Percentiles rank a stretch among this genome's conserved stretches.
Conservation (phyloP, 30 jellyfish, hydroid and myxozoan species). For the Clytia hemisphaerica region DNA sequence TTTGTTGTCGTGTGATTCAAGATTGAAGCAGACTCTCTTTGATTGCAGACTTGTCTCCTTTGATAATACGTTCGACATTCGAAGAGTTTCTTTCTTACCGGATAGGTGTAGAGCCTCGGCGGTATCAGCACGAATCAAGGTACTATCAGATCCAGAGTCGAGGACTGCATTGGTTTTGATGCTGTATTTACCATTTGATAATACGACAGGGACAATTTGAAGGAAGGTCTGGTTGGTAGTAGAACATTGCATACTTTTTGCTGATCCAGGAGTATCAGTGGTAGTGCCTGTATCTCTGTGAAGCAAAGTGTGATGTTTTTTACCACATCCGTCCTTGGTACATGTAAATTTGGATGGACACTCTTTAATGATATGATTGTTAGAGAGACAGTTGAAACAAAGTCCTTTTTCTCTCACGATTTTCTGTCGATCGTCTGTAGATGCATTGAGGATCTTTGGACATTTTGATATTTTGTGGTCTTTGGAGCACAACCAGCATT, state of each 20-base stretch:
- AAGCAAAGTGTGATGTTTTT: slow-evolving; percentile 17
- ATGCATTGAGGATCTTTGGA: not conserved
- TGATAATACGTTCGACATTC: slow-evolving; percentile 58
- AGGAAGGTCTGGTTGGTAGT: too few species aligned
- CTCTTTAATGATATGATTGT: slow-evolving; percentile 1
- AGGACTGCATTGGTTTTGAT: too few species aligned
- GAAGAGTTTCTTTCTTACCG: too few species aligned
- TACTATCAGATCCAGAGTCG: too few species aligned
- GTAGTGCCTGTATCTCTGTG: too few species aligned
- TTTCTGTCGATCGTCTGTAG: slow-evolving; percentile 4
- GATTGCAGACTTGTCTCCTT: slow-evolving; percentile 48
- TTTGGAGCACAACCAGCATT: slow-evolving; percentile 5
- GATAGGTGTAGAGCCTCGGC: too few species aligned
- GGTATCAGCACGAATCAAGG: too few species aligned
- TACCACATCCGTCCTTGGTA: slow-evolving; percentile 13
- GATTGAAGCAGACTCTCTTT: slow-evolving; percentile 55
- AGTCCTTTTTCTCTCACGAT: slow-evolving; percentile 4
- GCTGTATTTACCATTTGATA: too few species aligned
- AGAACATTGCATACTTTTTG: too few species aligned
- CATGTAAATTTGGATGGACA: slow-evolving; percentile 7
- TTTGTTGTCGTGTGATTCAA: too few species aligned
- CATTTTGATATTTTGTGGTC: slow-evolving; percentile 13
- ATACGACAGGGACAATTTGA: too few species aligned
- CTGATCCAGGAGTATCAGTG: too few species aligned
- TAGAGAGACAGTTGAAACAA: slow-evolving; percentile 10